phyloP scores from a whole-genome alignment of 1,140 invertebrate genomes.

The Hypsibius dujardini region DNA sequence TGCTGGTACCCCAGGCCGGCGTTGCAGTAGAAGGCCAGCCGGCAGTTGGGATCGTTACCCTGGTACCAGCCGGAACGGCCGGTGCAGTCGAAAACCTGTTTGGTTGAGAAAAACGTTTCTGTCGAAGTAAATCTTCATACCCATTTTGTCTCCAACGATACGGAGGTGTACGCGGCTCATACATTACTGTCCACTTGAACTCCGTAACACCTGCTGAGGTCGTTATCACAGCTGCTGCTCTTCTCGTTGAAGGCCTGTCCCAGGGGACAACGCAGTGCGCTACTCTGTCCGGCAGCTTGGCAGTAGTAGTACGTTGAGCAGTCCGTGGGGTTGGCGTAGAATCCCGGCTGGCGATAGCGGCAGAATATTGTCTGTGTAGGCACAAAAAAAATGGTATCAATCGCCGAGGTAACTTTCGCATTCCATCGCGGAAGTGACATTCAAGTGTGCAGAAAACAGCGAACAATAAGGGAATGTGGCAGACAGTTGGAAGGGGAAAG shows the following conservation, averaged over 20 bases:
- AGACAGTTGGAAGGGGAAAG: no score
- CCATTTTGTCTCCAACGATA: neutral
- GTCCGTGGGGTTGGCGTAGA: slow-evolving; percentile 3
- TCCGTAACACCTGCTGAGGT: slow-evolving; percentile 1
- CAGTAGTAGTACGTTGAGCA: slow-evolving; percentile 14
- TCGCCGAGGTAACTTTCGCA: no score
- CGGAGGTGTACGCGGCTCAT: neutral
- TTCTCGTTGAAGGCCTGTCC: slow-evolving; percentile 14
- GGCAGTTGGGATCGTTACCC: slow-evolving; percentile 15
- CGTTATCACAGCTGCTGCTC: slow-evolving; percentile 15
- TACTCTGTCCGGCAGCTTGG: neutral
- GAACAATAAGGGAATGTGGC: no score
- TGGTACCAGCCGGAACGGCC: slow-evolving; percentile 7
- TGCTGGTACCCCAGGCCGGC: neutral
- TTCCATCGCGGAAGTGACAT: no score
- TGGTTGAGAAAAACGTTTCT: neutral
- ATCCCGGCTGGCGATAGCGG: neutral
- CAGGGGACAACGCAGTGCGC: neutral
- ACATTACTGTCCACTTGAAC: neutral
- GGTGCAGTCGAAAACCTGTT: slow-evolving; percentile 12
- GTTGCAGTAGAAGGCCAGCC: neutral
- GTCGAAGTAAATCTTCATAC: no score
- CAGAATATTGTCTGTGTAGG: neutral
- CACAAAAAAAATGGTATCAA: neutral
- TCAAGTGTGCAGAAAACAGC: no score